phyloP scores from a whole-genome alignment of 2,888 invertebrate species.

The Oligia fasciuncula region DNA sequence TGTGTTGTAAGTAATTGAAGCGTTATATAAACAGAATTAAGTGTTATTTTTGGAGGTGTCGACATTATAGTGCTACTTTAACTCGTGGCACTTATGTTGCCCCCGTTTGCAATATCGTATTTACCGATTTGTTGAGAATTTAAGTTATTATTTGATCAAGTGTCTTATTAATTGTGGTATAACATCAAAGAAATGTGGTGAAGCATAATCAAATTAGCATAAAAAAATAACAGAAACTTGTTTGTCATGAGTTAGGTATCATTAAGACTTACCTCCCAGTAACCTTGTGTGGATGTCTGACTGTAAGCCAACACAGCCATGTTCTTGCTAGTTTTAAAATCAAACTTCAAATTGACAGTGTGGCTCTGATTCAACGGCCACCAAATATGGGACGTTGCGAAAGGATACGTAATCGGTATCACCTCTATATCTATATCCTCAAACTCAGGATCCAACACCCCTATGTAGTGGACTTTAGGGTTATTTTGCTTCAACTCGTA shows the following conservation, averaged over 20 bases:
- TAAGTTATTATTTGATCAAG: constrained; percentile 37
- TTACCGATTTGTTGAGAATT: constrained; percentile 1
- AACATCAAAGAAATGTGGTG: constrained; percentile 21
- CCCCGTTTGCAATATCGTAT: constrained; percentile 2
- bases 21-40: constrained; percentile 46
- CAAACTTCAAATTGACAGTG: constrained; percentile 94
- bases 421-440: constrained; percentile 95
- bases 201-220: constrained; percentile 35
- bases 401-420: constrained; percentile 97
- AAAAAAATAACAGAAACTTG: constrained; percentile 44
- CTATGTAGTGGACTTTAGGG: constrained; percentile 95
- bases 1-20: constrained; percentile 57
- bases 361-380: constrained; percentile 95
- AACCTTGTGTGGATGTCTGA: constrained; percentile 94
- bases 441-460: constrained; percentile 95
- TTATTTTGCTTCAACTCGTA: constrained; percentile 96
- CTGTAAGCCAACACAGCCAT: constrained; percentile 96
- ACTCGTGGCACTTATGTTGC: constrained; percentile 15
- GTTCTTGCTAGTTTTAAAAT: constrained; percentile 95
- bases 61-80: not conserved
- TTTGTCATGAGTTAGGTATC: constrained; percentile 29
- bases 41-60: constrained; percentile 24
- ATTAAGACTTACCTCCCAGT: constrained; percentile 94
- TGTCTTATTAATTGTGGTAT: constrained; percentile 7
- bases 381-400: constrained; percentile 97